Conservation (phyloP, 2,888 invertebrate species). For the Gymnosoma rotundatum region DNA sequence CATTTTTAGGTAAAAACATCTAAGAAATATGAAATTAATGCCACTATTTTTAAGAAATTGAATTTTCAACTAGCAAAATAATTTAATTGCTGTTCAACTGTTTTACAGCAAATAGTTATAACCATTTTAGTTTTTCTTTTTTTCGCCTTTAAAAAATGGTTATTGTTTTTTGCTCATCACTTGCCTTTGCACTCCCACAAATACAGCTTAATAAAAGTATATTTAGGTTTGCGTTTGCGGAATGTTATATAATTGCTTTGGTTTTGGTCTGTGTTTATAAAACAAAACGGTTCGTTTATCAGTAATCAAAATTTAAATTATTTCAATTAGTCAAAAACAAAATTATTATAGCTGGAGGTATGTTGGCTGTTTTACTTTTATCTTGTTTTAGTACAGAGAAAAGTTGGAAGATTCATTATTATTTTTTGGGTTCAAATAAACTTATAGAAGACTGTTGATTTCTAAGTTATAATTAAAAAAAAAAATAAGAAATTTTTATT, state of each 20-base stretch:
- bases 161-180: conserved; percentile 28
- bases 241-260: conserved; percentile 55
- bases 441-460: conserved; percentile 18
- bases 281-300: conserved; percentile 75
- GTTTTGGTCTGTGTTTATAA: conserved; percentile 54
- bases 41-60: not conserved
- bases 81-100: not conserved
- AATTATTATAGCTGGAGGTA: conserved; percentile 53
- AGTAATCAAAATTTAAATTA: conserved; percentile 76
- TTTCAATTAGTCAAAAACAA: conserved; percentile 71
- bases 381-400: conserved; percentile 31
- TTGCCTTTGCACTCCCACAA: not conserved
- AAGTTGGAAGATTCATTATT: not conserved
- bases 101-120: conserved; percentile 46
- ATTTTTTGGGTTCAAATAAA: conserved; percentile 10
- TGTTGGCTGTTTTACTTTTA: conserved; percentile 46
- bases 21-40: not conserved
- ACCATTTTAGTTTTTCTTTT: conserved; percentile 24
- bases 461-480: not conserved
- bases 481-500: too few species aligned
- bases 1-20: too few species aligned
- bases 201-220: conserved; percentile 28
- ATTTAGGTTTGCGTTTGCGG: conserved; percentile 40
- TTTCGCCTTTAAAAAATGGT: conserved; percentile 39
- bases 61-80: not conserved